Evolutionary conservation across 2,888 invertebrate species (phyloP).

Genomic region (Pterostichus niger): DNA sequence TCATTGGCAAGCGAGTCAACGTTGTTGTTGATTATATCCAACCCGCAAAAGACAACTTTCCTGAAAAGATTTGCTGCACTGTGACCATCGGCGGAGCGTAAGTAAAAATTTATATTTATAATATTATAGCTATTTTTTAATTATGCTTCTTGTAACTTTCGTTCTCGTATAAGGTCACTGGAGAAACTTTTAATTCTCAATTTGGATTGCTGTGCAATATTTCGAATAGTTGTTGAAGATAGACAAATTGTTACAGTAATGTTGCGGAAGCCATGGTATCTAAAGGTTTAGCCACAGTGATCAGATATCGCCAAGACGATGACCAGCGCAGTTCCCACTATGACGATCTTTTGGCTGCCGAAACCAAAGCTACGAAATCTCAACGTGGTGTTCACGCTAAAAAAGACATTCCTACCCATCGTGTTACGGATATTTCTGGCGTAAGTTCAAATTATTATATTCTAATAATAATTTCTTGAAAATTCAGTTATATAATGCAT

Average conservation of each 20-base stretch:
- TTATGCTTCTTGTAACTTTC: background rate
- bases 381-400: conserved; percentile 90
- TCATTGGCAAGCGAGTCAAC: conserved; percentile 96
- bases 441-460: conserved; percentile 73
- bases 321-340: conserved; percentile 97
- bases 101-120: conserved; percentile 72
- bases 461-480: background rate
- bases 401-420: conserved; percentile 90
- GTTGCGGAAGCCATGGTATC: conserved; percentile 95
- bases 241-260: conserved; percentile 77
- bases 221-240: background rate
- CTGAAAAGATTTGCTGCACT: conserved; percentile 97
- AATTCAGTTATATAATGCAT: conserved; percentile 13
- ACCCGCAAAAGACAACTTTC: conserved; percentile 94
- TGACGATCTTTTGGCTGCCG: conserved; percentile 94
- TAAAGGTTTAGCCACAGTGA: conserved; percentile 95
- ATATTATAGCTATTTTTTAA: background rate
- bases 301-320: conserved; percentile 96
- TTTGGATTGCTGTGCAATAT: background rate
- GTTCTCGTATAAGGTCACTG: background rate
- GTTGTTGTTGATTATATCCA: conserved; percentile 97
- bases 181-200: background rate
- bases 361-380: conserved; percentile 94
- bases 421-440: conserved; percentile 92
- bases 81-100: conserved; percentile 90